These are phyloP conservation scores for Sebastes aleutianus DNA, from an alignment of 2,797 vertebrate species.

Conservation along the genomic window DNA sequence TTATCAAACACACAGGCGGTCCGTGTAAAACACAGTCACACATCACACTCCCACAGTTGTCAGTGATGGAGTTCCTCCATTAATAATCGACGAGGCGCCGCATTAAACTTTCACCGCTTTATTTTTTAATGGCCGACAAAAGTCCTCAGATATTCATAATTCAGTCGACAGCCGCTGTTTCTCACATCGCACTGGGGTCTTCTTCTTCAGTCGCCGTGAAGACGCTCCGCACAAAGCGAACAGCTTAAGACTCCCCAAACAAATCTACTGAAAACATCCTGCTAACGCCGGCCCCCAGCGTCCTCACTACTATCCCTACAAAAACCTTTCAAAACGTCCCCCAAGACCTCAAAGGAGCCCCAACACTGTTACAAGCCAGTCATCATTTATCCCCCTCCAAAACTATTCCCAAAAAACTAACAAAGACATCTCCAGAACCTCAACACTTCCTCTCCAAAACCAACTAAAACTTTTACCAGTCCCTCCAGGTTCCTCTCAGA, in stretches of 20 bases:
- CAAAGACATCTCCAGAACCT: neutral
- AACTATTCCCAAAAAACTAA: neutral
- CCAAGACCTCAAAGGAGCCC: neutral
- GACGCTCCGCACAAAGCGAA: constrained; percentile 7
- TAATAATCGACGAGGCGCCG: constrained; percentile 72
- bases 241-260: neutral
- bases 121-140: constrained; percentile 84
- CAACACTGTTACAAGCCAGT: neutral
- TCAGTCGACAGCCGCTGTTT: constrained; percentile 77
- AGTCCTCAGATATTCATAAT: constrained; percentile 83
- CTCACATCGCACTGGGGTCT: constrained; percentile 61
- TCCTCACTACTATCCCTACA: neutral
- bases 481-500: neutral
- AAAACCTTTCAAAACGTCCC: neutral
- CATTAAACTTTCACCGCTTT: constrained; percentile 81
- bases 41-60: constrained; percentile 58
- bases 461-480: neutral
- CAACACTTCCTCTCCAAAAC: neutral
- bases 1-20: neutral
- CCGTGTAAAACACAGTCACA: constrained; percentile 2
- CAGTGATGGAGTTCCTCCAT: constrained; percentile 68
- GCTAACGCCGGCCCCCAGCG: neutral
- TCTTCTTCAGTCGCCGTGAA: constrained; percentile 51
- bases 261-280: neutral
- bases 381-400: neutral